Base-by-base conservation (phyloP, 2,797 vertebrate species). In the Philypnodon macrostomus region DNA sequence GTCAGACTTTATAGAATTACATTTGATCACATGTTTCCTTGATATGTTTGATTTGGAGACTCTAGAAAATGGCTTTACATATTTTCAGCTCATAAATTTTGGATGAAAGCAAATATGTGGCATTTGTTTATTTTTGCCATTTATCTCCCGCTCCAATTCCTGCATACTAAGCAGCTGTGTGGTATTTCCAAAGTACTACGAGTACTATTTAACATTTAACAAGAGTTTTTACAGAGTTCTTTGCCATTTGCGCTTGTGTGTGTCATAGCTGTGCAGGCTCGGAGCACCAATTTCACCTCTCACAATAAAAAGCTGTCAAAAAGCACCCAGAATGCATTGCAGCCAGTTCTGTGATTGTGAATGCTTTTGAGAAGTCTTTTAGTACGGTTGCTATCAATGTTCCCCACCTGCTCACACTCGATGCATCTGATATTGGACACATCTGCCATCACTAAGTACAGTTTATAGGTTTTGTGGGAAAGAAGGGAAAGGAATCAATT, bases 271-370 rank as follows among this genome's bases (percentile, higher is more conserved):
- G 27, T 4, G 19, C 35, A 58, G 35, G 17, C 21, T 4, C 7
- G 38, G 29, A 33, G 32, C n/a, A 33, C 1, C 11, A 33, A 33
- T 24, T 15, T 23, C 11, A 18, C 7, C 35, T 11, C 1, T 23
- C 13, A 21, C n/a, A 60, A 37, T 44, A n/a, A n/a, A n/a, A n/a
- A 14, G 7, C 16, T 26, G 26, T n/a, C 14, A 54, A 45, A 16
- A 26, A 42, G 24, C 12, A n/a, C 47, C 21, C 19, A 38, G 7
- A 38, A 47, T 41, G 11, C 23, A 59, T 7, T 40, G 1, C 16
- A 29, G 30, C 13, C 41, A 18, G 24, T 14, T 35, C 15, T 12
- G 31, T 4, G 17, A 36, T 4, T 36, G 5, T 30, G 27, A 40
- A 13, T 60, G 34, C 32, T 5, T 12, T 6, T 26, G 26, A 44